Evolutionary conservation across 2,113 vertebrate genomes (phyloP).

Genomic region (Chamaea fasciata): DNA sequence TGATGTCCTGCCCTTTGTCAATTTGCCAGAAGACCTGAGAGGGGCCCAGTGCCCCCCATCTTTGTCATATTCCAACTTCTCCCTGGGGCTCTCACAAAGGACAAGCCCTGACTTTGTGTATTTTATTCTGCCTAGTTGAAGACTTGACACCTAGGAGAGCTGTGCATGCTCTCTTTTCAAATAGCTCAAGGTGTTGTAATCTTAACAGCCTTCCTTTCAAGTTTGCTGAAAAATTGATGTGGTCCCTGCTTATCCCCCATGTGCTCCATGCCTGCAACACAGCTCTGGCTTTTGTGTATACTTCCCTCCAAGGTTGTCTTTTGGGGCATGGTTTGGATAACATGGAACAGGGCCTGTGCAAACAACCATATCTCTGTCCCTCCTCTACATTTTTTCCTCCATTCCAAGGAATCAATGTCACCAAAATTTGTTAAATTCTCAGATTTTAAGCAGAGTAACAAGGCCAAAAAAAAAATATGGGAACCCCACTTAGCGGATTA

Average conservation of each 20-base stretch:
- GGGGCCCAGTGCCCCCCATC: neutral
- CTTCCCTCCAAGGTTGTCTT: neutral
- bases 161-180: neutral
- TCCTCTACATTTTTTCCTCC: neutral
- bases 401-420: neutral
- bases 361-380: neutral
- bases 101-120: neutral
- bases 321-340: neutral
- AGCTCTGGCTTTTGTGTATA: neutral
- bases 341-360: neutral
- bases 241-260: neutral
- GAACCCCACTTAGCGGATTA: neutral
- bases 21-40: neutral
- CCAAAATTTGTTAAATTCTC: neutral
- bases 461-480: neutral
- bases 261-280: neutral
- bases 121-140: neutral
- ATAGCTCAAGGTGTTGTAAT: neutral
- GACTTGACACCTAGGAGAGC: neutral
- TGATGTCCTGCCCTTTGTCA: neutral
- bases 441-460: neutral
- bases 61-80: neutral
- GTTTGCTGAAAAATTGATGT: neutral
- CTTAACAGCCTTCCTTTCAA: neutral
- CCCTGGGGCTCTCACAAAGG: neutral